A percentile compares a stretch with the other conserved stretches of the same genome.
These are phyloP conservation scores for Chlorops oryzae DNA, from an alignment of 1,140 invertebrate species.

Conservation along the genomic window DNA sequence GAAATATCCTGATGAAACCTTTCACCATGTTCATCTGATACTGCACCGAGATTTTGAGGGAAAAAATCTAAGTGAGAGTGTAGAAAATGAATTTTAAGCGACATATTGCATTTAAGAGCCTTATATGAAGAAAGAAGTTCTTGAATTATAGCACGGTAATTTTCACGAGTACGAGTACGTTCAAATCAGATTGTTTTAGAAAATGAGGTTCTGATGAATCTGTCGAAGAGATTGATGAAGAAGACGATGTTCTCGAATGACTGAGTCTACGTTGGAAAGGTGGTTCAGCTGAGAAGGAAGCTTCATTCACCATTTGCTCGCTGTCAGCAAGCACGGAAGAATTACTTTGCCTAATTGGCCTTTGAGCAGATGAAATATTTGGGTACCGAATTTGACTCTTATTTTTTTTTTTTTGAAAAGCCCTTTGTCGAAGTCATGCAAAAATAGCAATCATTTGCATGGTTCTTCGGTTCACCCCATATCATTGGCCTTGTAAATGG, in stretches of 20 bases:
- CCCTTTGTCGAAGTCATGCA: constrained; percentile 10
- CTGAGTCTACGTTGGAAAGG: neutral
- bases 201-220: neutral
- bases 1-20: too few relatives aligned
- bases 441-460: constrained; percentile 18
- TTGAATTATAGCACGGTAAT: constrained; percentile 28
- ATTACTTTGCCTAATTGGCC: constrained; percentile 21
- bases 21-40: constrained; percentile 43
- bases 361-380: constrained; percentile 10
- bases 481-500: constrained; percentile 14
- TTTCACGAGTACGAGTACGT: constrained; percentile 7
- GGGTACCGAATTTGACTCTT: constrained; percentile 15
- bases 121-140: constrained; percentile 29
- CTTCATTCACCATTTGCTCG: neutral
- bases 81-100: constrained; percentile 40
- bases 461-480: constrained; percentile 16
- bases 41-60: constrained; percentile 30
- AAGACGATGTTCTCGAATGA: neutral
- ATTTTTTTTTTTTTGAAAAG: too few relatives aligned
- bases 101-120: constrained; percentile 31
- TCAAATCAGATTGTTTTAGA: neutral
- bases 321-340: constrained; percentile 9
- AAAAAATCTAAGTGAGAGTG: constrained; percentile 45
- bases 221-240: neutral
- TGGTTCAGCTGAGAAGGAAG: neutral